Evolutionary conservation across 2,888 invertebrate genomes (phyloP), one percentile per base, ranked within the genome.

Genomic region (Dinocampus coccinellae): DNA sequence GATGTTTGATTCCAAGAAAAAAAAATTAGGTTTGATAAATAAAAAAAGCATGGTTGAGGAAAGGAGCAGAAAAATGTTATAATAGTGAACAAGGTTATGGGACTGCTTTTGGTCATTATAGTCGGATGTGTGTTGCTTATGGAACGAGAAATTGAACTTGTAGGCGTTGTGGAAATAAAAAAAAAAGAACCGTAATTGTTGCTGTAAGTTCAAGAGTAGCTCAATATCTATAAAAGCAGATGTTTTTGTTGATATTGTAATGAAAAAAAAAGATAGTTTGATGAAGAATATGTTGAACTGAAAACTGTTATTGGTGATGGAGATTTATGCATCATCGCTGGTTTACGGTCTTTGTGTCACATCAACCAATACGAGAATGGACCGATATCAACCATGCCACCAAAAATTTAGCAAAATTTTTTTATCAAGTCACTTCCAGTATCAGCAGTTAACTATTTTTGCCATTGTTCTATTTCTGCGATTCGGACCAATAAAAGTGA

Each of bases 101-200:
- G 0, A 60, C 36, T 20, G 60, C 34, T 20, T 60, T 33, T 16
- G 60, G 60, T 7, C 34, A 60, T 34, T 60, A 34, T 16, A 60
- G 60, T 22, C 60, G 60, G 3, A 60, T 20, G 11, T 58, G 58
- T 33, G 58, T 58, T 6, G 58, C 58, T n/a, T 58, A 26, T n/a
- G 29, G 10, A n/a, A 58, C 33, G 3, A 26, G 58, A 29, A 58
- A 60, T 34, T 34, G 34, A 60, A 22, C 13, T 29, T 60, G 60
- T 20, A 33, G 60, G 34, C 16, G 16, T 60, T 60, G 60, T 36
- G 34, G 16, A 34, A n/a, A 9, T 10, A 20, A 20, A 16, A 1
- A 9, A 33, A 60, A 20, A 34, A 16, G n/a, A 62, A 62, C 3
- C 39, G 42, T 13, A 42, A 42, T 20, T 39, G 62, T 24, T 13